Percentiles rank a stretch among this genome's conserved stretches.
Conservation (phyloP, 2,113 vertebrate species). For the Leptodactylus fuscus region DNA sequence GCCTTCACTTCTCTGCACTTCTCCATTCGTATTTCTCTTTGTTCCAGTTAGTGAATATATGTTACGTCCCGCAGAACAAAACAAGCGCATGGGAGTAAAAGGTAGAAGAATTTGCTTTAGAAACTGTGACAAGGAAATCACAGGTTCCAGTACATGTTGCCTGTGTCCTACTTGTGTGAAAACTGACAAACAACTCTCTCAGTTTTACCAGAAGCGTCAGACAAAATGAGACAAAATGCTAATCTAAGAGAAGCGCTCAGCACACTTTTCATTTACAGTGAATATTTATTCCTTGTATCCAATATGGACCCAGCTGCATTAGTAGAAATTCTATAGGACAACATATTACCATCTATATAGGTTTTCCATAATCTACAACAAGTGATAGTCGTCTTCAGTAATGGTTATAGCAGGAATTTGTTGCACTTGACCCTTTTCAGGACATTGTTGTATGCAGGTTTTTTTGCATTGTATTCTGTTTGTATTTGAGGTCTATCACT, state of each 20-base stretch:
- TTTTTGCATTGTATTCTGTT: background rate
- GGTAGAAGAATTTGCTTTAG: slow-evolving; percentile 5
- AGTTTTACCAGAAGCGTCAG: slow-evolving; percentile 45
- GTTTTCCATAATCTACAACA: too few relatives aligned
- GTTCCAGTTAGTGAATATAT: background rate
- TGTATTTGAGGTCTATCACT: background rate
- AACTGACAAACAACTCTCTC: slow-evolving; percentile 49
- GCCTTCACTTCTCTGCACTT: background rate
- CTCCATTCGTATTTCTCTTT: background rate
- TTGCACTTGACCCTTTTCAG: background rate
- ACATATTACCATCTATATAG: too few relatives aligned
- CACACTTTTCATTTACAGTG: slow-evolving; percentile 40
- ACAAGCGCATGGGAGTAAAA: background rate
- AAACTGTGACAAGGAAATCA: slow-evolving; percentile 28
- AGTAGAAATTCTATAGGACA: background rate
- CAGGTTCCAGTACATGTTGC: slow-evolving; percentile 35
- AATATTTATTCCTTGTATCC: slow-evolving; percentile 39
- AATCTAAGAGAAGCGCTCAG: slow-evolving; percentile 4
- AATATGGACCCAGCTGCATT: background rate
- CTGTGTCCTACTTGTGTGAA: slow-evolving; percentile 39
- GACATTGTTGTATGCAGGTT: background rate
- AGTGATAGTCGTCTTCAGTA: too few relatives aligned
- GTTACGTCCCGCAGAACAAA: slow-evolving; percentile 11
- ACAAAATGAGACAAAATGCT: slow-evolving; percentile 48
- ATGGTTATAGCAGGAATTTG: too few relatives aligned